Conservation (phyloP, 2,888 invertebrate genomes). For the Ectobius pallidus region DNA sequence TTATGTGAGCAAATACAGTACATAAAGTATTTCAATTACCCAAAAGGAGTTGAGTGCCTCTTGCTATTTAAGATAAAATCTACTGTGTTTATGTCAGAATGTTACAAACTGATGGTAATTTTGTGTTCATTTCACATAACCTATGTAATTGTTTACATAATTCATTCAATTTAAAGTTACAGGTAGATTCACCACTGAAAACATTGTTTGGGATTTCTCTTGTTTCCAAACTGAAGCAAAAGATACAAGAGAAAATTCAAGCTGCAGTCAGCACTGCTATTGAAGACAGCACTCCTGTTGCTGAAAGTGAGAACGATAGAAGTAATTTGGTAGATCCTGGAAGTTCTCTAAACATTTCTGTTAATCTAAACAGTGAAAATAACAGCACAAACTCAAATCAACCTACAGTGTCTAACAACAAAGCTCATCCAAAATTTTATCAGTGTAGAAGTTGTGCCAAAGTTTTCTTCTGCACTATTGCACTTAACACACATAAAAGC, state of each 20-base stretch:
- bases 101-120: too few species aligned
- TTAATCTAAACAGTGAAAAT: not conserved
- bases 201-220: not conserved
- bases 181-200: not conserved
- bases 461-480: not conserved
- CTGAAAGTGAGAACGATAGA: not conserved
- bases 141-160: too few species aligned
- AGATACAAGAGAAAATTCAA: constrained; percentile 13
- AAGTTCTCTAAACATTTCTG: not conserved
- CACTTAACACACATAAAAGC: not conserved
- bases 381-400: not conserved
- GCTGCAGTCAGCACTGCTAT: not conserved
- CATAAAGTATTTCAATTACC: too few species aligned
- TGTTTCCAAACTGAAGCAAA: constrained; percentile 11
- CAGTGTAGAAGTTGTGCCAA: constrained; percentile 7
- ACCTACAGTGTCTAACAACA: not conserved
- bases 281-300: not conserved
- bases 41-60: too few species aligned
- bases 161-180: not conserved
- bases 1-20: too few species aligned
- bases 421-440: not conserved
- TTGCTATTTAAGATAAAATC: too few species aligned
- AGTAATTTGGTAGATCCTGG: not conserved
- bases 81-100: too few species aligned
- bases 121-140: too few species aligned